These are phyloP conservation scores for Pegoplata infirma DNA, from an alignment of 2,888 invertebrate genomes.

Conservation along the genomic window DNA sequence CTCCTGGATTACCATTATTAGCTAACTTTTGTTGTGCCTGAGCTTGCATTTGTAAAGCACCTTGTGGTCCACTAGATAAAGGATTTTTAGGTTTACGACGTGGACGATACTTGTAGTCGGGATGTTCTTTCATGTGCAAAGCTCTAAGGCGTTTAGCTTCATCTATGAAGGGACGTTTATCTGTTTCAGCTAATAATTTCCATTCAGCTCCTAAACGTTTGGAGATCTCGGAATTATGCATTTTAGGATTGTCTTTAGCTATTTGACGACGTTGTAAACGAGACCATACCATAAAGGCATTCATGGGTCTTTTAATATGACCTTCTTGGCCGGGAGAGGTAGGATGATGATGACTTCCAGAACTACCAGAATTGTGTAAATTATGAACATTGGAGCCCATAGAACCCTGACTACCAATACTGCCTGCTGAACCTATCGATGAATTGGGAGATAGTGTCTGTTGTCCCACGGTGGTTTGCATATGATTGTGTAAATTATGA, in stretches of 20 bases:
- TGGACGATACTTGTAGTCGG: conserved; percentile 93
- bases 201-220: conserved; percentile 95
- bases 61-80: conserved; percentile 78
- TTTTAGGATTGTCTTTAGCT: conserved; percentile 95
- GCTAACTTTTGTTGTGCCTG: conserved; percentile 73
- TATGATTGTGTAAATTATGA: conserved; percentile 51
- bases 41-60: conserved; percentile 72
- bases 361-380: conserved; percentile 40
- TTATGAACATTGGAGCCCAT: conserved; percentile 62
- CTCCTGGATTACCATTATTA: conserved; percentile 70
- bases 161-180: conserved; percentile 96
- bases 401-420: conserved; percentile 67
- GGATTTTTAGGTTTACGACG: conserved; percentile 90
- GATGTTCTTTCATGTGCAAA: conserved; percentile 93
- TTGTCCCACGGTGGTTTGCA: conserved; percentile 69
- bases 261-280: conserved; percentile 94
- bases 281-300: conserved; percentile 98
- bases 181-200: conserved; percentile 91
- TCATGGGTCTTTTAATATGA: conserved; percentile 98
- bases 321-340: conserved; percentile 80
- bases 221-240: conserved; percentile 94
- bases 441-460: conserved; percentile 76
- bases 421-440: conserved; percentile 72
- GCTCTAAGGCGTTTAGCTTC: conserved; percentile 94
- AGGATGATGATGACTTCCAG: conserved; percentile 68